phyloP scores from a whole-genome alignment of 1,140 invertebrate species.

The Akabosia matsudoensis region DNA sequence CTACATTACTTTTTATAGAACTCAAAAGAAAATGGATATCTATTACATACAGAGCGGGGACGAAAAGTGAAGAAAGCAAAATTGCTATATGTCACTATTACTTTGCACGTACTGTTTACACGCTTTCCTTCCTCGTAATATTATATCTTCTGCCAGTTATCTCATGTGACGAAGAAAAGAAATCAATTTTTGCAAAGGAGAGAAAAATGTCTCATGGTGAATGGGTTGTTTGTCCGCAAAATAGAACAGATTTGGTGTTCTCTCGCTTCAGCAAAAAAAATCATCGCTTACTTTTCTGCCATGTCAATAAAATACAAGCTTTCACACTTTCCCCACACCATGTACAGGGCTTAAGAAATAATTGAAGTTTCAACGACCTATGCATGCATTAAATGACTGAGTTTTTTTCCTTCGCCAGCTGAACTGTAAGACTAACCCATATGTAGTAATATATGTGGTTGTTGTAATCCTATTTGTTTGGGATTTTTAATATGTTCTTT shows the following conservation, averaged over 20 bases:
- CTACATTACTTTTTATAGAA: neutral
- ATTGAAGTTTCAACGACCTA: no score
- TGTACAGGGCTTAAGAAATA: no score
- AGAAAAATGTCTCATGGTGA: neutral
- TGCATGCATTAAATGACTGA: no score
- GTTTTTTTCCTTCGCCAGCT: no score
- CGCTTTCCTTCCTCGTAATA: neutral
- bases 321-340: no score
- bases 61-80: neutral
- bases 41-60: no score
- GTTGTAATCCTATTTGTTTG: no score
- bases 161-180: neutral
- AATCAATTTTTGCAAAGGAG: neutral
- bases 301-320: no score
- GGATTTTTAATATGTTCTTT: no score
- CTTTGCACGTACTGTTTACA: conserved; percentile 18
- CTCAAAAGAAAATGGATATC: neutral
- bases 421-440: no score
- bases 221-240: neutral
- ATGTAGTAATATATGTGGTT: no score
- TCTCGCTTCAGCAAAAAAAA: conserved; percentile 1
- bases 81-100: conserved; percentile 10
- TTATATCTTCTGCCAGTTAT: conserved; percentile 17
- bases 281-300: no score
- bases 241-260: neutral